phyloP scores from a whole-genome alignment of 2,797 vertebrate species.

The Manis crassicaudata region DNA sequence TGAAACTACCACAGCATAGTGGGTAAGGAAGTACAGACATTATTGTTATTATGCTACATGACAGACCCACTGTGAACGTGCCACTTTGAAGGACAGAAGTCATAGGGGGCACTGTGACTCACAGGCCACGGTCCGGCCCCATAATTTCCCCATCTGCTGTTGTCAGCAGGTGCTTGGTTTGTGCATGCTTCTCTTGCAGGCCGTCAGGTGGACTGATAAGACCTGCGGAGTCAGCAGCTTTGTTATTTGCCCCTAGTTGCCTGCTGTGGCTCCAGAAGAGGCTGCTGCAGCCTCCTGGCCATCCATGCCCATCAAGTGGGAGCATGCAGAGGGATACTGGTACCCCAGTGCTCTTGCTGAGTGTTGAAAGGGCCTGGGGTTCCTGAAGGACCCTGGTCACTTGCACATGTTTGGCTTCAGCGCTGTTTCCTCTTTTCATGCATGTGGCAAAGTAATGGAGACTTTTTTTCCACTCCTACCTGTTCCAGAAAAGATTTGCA shows the following conservation, averaged over 20 bases:
- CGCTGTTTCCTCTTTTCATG: background rate
- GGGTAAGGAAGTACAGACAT: background rate
- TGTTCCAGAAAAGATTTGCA: background rate
- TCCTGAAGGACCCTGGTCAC: background rate
- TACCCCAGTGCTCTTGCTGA: rapidly evolving
- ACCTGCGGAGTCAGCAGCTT: background rate
- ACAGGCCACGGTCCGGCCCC: background rate
- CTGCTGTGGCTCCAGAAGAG: background rate
- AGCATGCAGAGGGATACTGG: background rate
- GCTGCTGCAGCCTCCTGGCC: background rate
- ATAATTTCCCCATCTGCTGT: background rate
- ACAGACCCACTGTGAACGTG: background rate
- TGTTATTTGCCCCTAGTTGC: background rate
- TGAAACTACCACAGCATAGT: rapidly evolving
- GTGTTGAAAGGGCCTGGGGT: background rate
- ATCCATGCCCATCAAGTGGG: rapidly evolving
- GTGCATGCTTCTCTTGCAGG: background rate
- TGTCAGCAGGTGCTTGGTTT: background rate
- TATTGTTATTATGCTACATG: background rate
- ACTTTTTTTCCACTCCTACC: background rate
- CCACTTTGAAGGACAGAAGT: background rate
- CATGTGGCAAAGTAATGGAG: background rate
- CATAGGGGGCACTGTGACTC: background rate
- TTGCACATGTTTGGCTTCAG: background rate
- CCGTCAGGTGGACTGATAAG: background rate